These are phyloP conservation scores for Gymnocheta viridis DNA, from an alignment of 2,888 invertebrate species.

Conservation along the genomic window DNA sequence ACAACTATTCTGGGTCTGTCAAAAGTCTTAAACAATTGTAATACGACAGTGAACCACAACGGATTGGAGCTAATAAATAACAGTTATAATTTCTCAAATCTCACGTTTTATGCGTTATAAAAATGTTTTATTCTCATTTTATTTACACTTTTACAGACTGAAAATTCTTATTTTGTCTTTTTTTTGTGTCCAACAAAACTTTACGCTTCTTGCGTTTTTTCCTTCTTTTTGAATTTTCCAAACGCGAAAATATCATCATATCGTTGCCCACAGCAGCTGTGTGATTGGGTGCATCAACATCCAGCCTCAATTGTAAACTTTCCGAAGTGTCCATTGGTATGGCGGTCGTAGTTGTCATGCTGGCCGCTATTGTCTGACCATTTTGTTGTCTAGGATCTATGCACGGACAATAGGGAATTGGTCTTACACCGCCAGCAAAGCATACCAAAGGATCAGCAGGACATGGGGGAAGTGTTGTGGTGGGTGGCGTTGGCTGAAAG, in stretches of 20 bases:
- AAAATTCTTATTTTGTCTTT: not conserved
- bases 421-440: slow-evolving; percentile 76
- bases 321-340: not conserved
- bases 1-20: too few species aligned
- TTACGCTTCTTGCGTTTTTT: slow-evolving; percentile 13
- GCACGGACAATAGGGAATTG: slow-evolving; percentile 80
- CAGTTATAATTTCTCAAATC: too few species aligned
- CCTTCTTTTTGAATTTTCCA: not conserved
- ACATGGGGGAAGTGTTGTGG: slow-evolving; percentile 68
- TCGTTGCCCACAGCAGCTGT: not conserved
- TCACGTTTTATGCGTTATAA: too few species aligned
- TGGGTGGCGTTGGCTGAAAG: slow-evolving; percentile 68
- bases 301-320: not conserved
- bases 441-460: slow-evolving; percentile 76
- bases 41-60: too few species aligned
- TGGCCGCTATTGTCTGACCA: not conserved
- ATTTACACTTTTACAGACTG: not conserved
- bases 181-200: not conserved
- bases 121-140: not conserved
- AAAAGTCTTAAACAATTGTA: too few species aligned
- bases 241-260: slow-evolving; percentile 18
- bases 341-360: not conserved
- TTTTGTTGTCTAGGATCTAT: slow-evolving; percentile 78
- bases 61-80: too few species aligned
- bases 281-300: not conserved